Conservation (phyloP, 2,113 vertebrate species). For the Peromyscus leucopus region DNA sequence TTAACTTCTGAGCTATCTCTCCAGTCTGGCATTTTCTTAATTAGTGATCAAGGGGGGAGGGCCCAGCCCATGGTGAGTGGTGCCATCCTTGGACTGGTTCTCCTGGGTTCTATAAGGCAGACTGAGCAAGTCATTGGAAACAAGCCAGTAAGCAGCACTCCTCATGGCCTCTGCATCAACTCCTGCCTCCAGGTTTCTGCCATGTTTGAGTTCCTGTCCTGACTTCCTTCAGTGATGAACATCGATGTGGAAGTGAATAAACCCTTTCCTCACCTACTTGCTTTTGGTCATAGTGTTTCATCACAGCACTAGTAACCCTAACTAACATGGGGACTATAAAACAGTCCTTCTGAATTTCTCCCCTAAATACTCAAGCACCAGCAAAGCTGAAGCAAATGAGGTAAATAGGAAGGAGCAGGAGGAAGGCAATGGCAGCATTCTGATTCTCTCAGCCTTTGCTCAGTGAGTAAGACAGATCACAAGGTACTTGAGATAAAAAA, state of each 20-base stretch:
- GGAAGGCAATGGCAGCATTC: not conserved
- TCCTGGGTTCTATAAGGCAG: not conserved
- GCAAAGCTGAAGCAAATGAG: conserved; percentile 19
- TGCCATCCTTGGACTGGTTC: not conserved
- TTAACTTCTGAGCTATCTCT: too few relatives aligned
- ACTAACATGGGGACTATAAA: not conserved
- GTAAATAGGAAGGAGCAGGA: not conserved
- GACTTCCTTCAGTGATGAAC: not conserved
- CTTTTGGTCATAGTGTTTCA: not conserved
- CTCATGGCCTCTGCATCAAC: not conserved
- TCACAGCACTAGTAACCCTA: not conserved
- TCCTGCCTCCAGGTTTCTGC: not conserved
- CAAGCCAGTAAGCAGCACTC: not conserved
- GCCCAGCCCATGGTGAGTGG: not conserved
- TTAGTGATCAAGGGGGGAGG: not conserved
- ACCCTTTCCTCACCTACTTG: not conserved
- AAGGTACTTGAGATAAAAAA: conserved; percentile 13
- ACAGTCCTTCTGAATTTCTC: not conserved
- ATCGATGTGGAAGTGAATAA: not conserved
- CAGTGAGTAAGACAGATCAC: not conserved
- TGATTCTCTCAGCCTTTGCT: not conserved
- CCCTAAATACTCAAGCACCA: not conserved
- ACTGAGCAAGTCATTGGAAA: not conserved
- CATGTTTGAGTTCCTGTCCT: not conserved
- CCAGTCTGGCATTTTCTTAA: not conserved